These are phyloP conservation scores for Mystacides longicornis DNA, from an alignment of 2,888 invertebrate genomes.

Conservation along the genomic window DNA sequence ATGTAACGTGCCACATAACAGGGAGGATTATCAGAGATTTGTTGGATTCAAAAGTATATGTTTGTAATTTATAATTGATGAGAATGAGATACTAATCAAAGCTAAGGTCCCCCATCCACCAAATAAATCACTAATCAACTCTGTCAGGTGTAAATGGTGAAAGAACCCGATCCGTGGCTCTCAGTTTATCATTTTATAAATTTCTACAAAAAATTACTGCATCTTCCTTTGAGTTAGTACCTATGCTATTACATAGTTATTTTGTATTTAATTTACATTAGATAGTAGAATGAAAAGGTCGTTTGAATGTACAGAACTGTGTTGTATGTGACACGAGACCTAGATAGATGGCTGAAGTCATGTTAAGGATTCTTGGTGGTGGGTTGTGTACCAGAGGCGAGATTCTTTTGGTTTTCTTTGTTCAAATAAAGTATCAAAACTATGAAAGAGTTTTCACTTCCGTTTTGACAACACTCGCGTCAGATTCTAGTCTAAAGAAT, in stretches of 20 bases:
- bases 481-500: constrained; percentile 16
- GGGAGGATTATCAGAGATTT: no score
- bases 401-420: constrained; percentile 19
- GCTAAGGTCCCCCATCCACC: constrained; percentile 54
- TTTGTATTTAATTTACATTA: neutral
- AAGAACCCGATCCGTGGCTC: constrained; percentile 29
- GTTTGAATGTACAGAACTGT: neutral
- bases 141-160: constrained; percentile 10
- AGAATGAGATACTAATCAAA: constrained; percentile 52
- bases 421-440: neutral
- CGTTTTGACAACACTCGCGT: no score
- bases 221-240: constrained; percentile 12
- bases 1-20: constrained; percentile 20
- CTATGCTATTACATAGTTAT: neutral
- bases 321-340: constrained; percentile 12
- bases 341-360: neutral
- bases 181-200: constrained; percentile 24
- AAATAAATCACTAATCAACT: constrained; percentile 31
- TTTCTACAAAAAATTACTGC: neutral
- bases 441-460: neutral
- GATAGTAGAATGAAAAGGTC: neutral
- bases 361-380: constrained; percentile 20
- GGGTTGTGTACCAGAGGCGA: constrained; percentile 25
- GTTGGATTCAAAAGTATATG: no score
- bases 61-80: constrained; percentile 20